phyloP scores from a whole-genome alignment of 2,113 vertebrate species.

The Megaleporinus macrocephalus region DNA sequence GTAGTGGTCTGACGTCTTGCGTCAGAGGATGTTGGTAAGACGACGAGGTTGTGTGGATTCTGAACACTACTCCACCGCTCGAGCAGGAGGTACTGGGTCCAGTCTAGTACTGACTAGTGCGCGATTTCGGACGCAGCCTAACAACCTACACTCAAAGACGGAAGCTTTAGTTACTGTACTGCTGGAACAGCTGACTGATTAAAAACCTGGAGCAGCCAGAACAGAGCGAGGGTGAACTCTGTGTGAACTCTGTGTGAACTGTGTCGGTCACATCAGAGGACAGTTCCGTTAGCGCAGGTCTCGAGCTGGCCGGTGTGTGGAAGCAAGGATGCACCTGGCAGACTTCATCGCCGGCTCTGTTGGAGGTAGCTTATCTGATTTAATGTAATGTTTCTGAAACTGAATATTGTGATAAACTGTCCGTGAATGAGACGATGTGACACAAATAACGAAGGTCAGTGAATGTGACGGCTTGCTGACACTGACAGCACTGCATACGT shows the following conservation, averaged over 20 bases:
- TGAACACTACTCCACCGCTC: no score
- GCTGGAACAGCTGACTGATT: neutral
- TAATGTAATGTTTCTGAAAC: neutral
- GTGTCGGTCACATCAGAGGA: neutral
- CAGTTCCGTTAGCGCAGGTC: neutral
- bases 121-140: no score
- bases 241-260: no score
- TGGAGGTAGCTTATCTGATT: constrained; percentile 82
- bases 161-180: neutral
- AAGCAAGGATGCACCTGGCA: constrained; percentile 76
- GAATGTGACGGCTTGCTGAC: neutral
- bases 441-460: neutral
- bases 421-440: neutral
- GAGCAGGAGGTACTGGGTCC: no score
- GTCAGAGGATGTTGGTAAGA: no score
- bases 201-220: neutral
- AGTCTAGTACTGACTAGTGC: no score
- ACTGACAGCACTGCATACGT: neutral
- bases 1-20: no score
- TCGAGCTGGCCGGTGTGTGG: neutral
- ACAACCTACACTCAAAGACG: no score
- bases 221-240: neutral
- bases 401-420: no score
- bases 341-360: constrained; percentile 94
- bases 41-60: no score